Percentiles rank a stretch among this genome's conserved stretches.
Conservation (phyloP, 2,888 invertebrate genomes). For the Conistra vaccinii region DNA sequence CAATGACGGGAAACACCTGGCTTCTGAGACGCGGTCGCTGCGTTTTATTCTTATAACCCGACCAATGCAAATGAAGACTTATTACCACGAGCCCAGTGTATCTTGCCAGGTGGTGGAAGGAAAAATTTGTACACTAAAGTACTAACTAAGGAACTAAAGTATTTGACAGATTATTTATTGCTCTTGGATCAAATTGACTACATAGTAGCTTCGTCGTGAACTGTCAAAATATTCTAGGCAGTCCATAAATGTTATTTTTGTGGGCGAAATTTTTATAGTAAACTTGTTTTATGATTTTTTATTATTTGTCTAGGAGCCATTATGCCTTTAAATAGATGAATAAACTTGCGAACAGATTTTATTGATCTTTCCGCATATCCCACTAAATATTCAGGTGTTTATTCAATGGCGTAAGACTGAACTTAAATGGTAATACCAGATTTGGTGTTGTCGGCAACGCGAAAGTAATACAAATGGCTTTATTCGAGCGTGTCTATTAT, state of each 20-base stretch:
- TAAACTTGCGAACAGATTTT: slow-evolving; percentile 25
- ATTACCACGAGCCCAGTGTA: slow-evolving; percentile 7
- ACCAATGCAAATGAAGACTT: slow-evolving; percentile 13
- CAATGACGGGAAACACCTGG: slow-evolving; percentile 61
- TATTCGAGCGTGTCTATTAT: slow-evolving; percentile 50
- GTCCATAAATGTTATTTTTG: background rate
- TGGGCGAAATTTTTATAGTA: background rate
- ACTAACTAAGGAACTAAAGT: background rate
- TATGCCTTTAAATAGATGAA: slow-evolving; percentile 15
- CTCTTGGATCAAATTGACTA: too few species aligned
- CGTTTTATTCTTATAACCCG: slow-evolving; percentile 34
- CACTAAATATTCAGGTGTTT: slow-evolving; percentile 61
- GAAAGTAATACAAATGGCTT: slow-evolving; percentile 62
- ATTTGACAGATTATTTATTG: background rate
- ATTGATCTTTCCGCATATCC: slow-evolving; percentile 37
- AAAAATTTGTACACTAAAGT: too few species aligned
- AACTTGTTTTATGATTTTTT: background rate
- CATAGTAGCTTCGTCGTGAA: too few species aligned
- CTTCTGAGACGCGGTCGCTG: slow-evolving; percentile 15
- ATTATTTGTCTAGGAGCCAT: background rate
- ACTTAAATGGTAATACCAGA: slow-evolving; percentile 59
- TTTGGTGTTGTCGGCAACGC: slow-evolving; percentile 48
- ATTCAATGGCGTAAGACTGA: slow-evolving; percentile 50
- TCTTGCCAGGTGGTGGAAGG: background rate
- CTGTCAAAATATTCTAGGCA: background rate